phyloP scores from a whole-genome alignment of 2,888 invertebrate species.

The Cryptops parisi region DNA sequence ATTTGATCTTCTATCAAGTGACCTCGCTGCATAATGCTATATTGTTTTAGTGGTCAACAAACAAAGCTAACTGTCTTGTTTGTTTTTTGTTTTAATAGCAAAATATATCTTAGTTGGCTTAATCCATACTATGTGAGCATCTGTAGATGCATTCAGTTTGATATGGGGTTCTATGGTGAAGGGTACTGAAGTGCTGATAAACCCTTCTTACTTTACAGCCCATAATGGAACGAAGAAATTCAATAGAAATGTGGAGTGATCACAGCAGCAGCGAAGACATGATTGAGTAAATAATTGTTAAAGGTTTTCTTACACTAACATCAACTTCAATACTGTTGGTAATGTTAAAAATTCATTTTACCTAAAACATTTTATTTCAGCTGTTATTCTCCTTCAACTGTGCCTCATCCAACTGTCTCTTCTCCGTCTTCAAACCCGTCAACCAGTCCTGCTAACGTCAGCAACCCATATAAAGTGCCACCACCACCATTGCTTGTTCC shows the following conservation, averaged over 20 bases:
- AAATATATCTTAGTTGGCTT: no score
- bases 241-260: not conserved
- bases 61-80: no score
- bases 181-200: no score
- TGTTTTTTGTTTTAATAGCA: no score
- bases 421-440: not conserved
- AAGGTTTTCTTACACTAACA: not conserved
- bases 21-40: no score
- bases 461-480: conserved; percentile 2
- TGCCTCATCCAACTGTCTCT: not conserved
- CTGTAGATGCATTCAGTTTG: no score
- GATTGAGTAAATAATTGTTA: conserved; percentile 1
- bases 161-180: no score
- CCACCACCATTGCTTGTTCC: conserved; percentile 3
- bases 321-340: no score
- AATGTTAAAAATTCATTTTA: not conserved
- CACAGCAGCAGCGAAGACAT: not conserved
- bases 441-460: not conserved
- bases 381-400: not conserved
- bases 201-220: not conserved
- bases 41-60: no score
- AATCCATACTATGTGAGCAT: no score
- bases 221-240: conserved; percentile 1
- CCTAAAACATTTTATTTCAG: no score
- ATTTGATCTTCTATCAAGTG: no score